Percentiles rank a stretch among this genome's conserved stretches.
phyloP scores from a whole-genome alignment of 2,113 vertebrate species.

The Protobothrops mucrosquamatus region DNA sequence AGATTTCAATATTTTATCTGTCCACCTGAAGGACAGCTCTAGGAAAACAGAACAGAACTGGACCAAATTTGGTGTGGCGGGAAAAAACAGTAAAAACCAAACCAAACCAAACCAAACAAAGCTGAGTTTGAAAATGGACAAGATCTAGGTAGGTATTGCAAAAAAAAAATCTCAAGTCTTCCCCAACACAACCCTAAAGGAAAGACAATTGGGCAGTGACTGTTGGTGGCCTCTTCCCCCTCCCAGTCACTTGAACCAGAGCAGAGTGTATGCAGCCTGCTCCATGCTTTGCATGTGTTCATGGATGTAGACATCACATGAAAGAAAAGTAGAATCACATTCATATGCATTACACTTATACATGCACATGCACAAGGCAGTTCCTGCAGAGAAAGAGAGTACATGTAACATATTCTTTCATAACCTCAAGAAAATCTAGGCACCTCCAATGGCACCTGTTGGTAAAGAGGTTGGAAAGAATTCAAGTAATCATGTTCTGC shows the following conservation, averaged over 20 bases:
- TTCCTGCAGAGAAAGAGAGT: not conserved
- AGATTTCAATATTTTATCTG: not conserved
- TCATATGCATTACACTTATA: not conserved
- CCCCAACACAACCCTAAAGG: not conserved
- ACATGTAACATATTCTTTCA: not conserved
- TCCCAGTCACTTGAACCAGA: not conserved
- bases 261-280: not conserved
- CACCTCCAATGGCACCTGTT: not conserved
- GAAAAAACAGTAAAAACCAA: not conserved
- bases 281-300: not conserved
- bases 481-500: not conserved
- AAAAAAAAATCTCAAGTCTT: not conserved
- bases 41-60: not conserved
- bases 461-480: not conserved
- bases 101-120: not conserved
- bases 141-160: not conserved
- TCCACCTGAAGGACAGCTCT: not conserved
- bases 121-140: not conserved
- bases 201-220: not conserved
- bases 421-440: not conserved
- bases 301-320: not conserved
- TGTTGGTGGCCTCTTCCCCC: not conserved
- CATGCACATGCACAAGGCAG: not conserved
- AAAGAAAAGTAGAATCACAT: not conserved
- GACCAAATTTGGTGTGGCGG: not conserved